Evolutionary conservation across 2,797 vertebrate species (phyloP), one percentile per base, ranked within the genome.

Genomic region (Hozukius guyotensis): DNA sequence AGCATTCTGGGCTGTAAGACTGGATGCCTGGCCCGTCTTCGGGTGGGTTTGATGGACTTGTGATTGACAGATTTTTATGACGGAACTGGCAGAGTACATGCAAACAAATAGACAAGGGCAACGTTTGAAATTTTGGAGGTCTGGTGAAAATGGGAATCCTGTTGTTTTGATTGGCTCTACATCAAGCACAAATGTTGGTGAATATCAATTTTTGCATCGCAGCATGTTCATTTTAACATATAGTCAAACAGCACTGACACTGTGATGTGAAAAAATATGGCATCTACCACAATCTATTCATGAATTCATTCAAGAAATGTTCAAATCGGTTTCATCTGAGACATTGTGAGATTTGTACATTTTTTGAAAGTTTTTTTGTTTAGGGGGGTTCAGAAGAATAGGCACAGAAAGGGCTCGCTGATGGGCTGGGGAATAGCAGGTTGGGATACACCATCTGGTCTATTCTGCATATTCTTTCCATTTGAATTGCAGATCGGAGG

Each of bases 401-500:
- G 82, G 71, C 85, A 88, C 64, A 80, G 85, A 85, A 85, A 90
- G 78, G 84, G 77, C 80, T 89, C 34, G 27, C 78, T 90, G 88
- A 91, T 88, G 82, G 87, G 88, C 88, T 76, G 70, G 91, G 92
- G 89, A 92, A 92, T 89, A 77, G 80, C 82, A 81, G 86, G 80
- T 89, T 80, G 84, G 81, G 87, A 89, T 86, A 66, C 87, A 81
- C 94, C 95, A 95, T 95, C 94, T 95, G 95, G 91, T 70, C 92
- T 85, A 55, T 84, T 94, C 91, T 90, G 89, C 91, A 91, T 92
- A 88, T 90, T 82, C 81, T 86, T 78, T 63, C 77, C 66, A 95
- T 95, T 93, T 92, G 92, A 92, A 93, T 95, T 95, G 90, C 93
- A 94, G 93, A 94, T 94, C 63, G 84, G 84, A 89, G 90, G 88